Percentiles rank a stretch among this genome's conserved stretches.
Evolutionary conservation across 2,888 invertebrate species (phyloP).

Genomic region (Calameuta pallipes): DNA sequence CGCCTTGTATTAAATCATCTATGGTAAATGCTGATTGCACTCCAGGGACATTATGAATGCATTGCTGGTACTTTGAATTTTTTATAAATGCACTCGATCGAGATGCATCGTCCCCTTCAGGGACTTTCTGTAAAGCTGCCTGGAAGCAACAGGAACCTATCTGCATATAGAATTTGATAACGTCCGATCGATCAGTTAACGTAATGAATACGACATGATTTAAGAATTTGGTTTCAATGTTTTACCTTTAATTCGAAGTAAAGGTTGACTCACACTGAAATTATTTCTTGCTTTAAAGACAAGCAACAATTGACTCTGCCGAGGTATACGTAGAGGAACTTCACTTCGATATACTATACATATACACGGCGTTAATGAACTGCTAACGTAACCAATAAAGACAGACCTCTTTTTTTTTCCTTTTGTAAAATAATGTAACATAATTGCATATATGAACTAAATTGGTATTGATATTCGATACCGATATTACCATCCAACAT

Average conservation of each 20-base stretch:
- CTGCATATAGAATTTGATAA: conserved; percentile 55
- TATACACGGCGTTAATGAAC: neutral
- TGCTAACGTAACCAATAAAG: neutral
- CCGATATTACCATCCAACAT: neutral
- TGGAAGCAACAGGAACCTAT: conserved; percentile 38
- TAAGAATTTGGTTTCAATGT: neutral
- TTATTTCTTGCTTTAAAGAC: neutral
- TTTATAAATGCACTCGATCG: conserved; percentile 28
- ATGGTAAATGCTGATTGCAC: neutral
- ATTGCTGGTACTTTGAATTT: conserved; percentile 33
- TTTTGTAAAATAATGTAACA: neutral
- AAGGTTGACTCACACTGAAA: neutral
- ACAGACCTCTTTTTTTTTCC: neutral
- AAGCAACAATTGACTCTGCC: too few relatives aligned
- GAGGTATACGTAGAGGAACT: too few relatives aligned
- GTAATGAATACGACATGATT: conserved; percentile 1
- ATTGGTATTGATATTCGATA: neutral
- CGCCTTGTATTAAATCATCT: neutral
- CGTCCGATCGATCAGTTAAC: conserved; percentile 48
- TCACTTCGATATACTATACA: neutral
- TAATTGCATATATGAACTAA: neutral
- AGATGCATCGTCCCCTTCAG: neutral
- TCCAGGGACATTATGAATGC: neutral
- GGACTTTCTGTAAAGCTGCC: neutral
- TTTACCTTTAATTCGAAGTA: neutral